Conservation (phyloP, 1,140 invertebrate genomes). For the Drosophila watanabei region DNA sequence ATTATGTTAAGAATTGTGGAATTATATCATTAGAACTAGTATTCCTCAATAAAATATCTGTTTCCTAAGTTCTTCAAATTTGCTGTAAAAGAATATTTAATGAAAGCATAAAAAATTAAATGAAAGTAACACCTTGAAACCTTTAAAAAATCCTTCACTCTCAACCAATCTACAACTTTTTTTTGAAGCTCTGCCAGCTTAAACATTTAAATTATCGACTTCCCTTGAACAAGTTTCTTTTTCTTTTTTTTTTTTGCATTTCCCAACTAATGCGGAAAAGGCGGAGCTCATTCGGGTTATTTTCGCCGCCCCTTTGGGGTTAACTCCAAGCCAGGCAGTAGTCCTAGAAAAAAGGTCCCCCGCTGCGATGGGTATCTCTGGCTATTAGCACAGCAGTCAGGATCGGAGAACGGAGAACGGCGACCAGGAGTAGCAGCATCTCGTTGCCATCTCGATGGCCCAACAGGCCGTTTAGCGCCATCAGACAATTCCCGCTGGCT, state of each 20-base stretch:
- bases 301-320: conserved; percentile 32
- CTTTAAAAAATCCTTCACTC: no score
- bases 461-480: conserved; percentile 83
- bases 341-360: conserved; percentile 42
- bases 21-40: no score
- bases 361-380: conserved; percentile 75
- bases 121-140: no score
- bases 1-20: no score
- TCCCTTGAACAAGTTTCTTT: conserved; percentile 13
- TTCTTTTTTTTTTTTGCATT: conserved; percentile 25
- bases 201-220: conserved; percentile 16
- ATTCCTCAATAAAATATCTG: neutral
- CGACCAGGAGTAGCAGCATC: neutral
- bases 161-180: neutral
- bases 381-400: conserved; percentile 74
- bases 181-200: conserved; percentile 1
- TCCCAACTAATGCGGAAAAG: conserved; percentile 69
- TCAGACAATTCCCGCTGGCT: conserved; percentile 82
- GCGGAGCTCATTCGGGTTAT: conserved; percentile 55
- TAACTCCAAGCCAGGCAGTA: conserved; percentile 14
- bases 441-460: conserved; percentile 45
- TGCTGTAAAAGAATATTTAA: neutral
- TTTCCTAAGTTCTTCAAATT: neutral
- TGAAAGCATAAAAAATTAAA: neutral
- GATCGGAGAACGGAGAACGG: conserved; percentile 12